Base-by-base conservation (phyloP, 2,888 invertebrate species). In the Athalia rosae region DNA sequence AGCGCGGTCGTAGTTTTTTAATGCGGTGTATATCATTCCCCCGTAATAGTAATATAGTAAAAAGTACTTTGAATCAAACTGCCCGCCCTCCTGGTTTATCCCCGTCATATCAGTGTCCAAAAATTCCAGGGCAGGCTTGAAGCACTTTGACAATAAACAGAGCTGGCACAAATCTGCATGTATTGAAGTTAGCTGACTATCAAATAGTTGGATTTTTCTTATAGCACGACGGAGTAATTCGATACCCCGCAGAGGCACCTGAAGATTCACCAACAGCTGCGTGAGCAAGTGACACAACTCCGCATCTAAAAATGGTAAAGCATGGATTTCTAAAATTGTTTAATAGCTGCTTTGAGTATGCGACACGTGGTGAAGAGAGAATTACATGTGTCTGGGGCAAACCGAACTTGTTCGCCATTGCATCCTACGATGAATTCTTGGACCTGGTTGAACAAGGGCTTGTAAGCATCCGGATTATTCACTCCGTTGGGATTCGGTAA, bases 11-110 rank as follows among this genome's bases (percentile, higher is more conserved):
- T 96, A 97, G 87, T 98, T 97, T 89, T 98, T 98, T 85, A 98
- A 91, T 9, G 97, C 96, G 77, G 98, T 94, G 90, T 98, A 99
- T 83, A 99, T 97, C 97, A 99, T 98, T 74, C 99, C 99, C 78
- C 98, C 98, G 89, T 99, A 99, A 90, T 99, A 99, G 89, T 97
- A 99, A 90, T 98, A 99, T 0, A 97, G 92, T 74, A 99, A 92
- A 89, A 98, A 98, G 90, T 97, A 95, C 91, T 96, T 97, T 0
- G 96, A 94, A 89, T 97, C 97, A 90, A 95, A 95, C 87, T 94
- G 93, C 81, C 94, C 94, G 86, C 95, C 95, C 92, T 97, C 97
- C 85, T 95, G 93, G 85, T 96, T 95, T 85, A 99, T 97, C 81
- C 97, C 96, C 79, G 97, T 97, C 76, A 98, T 95, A 91, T 99